Evolutionary conservation across 2,888 invertebrate genomes (phyloP).

Genomic region (Papilio protenor): DNA sequence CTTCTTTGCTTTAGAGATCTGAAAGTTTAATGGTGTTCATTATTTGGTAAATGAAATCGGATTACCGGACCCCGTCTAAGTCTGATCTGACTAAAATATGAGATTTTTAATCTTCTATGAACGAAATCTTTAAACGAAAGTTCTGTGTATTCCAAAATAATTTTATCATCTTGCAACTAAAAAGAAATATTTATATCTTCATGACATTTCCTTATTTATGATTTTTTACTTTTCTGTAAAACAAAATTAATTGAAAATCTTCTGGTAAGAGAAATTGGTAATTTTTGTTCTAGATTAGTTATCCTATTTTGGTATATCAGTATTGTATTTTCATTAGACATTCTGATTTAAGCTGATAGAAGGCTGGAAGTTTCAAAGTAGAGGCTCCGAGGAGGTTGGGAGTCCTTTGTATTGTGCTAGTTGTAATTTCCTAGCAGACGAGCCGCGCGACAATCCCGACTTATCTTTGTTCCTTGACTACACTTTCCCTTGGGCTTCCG

Average conservation of each 20-base stretch:
- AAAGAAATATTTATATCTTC: neutral
- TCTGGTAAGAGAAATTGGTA: neutral
- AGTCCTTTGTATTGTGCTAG: conserved; percentile 70
- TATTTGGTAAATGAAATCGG: conserved; percentile 77
- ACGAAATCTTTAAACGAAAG: conserved; percentile 44
- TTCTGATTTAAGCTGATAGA: conserved; percentile 46
- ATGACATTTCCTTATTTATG: neutral
- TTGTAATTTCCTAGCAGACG: conserved; percentile 77
- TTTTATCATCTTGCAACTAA: conserved; percentile 14
- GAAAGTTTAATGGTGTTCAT: conserved; percentile 75
- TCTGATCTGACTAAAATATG: conserved; percentile 70
- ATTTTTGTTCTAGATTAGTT: neutral
- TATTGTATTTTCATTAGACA: conserved; percentile 4
- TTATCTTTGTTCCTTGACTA: conserved; percentile 81
- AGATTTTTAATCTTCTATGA: conserved; percentile 66
- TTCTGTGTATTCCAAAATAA: conserved; percentile 15
- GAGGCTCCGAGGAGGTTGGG: conserved; percentile 59
- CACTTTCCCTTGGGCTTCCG: conserved; percentile 76
- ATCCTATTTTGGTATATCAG: conserved; percentile 3
- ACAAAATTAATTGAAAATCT: neutral
- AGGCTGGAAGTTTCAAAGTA: conserved; percentile 56
- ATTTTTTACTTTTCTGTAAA: neutral
- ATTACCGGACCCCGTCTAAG: conserved; percentile 71
- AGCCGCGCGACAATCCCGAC: conserved; percentile 76
- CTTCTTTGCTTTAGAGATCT: conserved; percentile 49